These are phyloP conservation scores for Oegoconia quadripuncta DNA, from an alignment of 2,888 invertebrate species.

Conservation along the genomic window DNA sequence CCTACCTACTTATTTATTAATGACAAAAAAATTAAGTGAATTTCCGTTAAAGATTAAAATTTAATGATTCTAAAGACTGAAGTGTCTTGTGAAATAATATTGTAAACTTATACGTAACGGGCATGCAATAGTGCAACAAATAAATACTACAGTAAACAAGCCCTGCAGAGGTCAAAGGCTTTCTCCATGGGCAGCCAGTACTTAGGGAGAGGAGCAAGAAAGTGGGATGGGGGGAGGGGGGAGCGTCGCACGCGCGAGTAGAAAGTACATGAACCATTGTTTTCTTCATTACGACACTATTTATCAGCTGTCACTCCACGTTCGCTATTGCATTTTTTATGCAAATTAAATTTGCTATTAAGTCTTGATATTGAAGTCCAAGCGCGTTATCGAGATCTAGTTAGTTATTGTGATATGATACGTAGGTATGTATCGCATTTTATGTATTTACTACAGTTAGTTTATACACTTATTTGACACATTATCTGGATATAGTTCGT, in stretches of 20 bases:
- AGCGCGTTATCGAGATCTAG: slow-evolving; percentile 18
- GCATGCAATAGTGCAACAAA: slow-evolving; percentile 50
- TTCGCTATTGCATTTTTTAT: slow-evolving; percentile 57
- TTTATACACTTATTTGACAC: too few species aligned
- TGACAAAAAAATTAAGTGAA: too few species aligned
- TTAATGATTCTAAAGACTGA: too few species aligned
- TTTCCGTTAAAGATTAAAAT: too few species aligned
- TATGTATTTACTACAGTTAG: slow-evolving; percentile 15
- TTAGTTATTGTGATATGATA: slow-evolving; percentile 12
- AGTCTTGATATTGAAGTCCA: slow-evolving; percentile 24
- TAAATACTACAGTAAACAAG: slow-evolving; percentile 46
- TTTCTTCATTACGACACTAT: slow-evolving; percentile 70
- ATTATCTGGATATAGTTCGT: too few species aligned
- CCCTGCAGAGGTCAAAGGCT: slow-evolving; percentile 70
- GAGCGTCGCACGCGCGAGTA: slow-evolving; percentile 51
- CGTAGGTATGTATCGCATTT: slow-evolving; percentile 12
- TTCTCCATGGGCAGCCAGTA: slow-evolving; percentile 58
- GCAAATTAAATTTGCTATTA: slow-evolving; percentile 41
- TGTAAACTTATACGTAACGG: too few species aligned
- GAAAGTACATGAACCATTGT: slow-evolving; percentile 70
- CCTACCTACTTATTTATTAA: too few species aligned
- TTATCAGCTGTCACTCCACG: slow-evolving; percentile 60
- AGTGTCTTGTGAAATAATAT: too few species aligned
- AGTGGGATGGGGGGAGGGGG: slow-evolving; percentile 28
- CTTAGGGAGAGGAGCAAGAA: slow-evolving; percentile 20